Evolutionary conservation across 2,113 vertebrate genomes (phyloP).

Genomic region (Gopherus flavomarginatus): DNA sequence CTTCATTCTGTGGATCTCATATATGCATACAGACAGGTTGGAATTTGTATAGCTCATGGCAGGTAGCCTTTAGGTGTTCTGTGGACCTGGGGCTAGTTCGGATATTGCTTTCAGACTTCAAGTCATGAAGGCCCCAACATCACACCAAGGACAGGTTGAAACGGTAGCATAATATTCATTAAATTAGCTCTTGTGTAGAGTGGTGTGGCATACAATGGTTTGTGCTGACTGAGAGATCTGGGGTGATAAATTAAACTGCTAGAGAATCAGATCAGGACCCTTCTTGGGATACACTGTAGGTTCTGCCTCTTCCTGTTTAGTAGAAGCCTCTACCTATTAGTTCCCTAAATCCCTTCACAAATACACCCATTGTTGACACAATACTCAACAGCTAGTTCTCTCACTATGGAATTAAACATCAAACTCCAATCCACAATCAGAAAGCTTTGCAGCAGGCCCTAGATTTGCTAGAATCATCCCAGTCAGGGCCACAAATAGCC

Average conservation of each 20-base stretch:
- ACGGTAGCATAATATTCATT: neutral
- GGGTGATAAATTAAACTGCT: neutral
- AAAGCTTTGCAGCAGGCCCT: neutral
- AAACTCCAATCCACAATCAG: neutral
- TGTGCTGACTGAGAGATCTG: neutral
- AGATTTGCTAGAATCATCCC: neutral
- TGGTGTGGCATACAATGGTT: neutral
- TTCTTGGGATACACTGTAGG: neutral
- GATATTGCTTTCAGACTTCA: neutral
- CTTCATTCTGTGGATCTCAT: neutral
- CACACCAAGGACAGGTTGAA: neutral
- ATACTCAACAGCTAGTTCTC: neutral
- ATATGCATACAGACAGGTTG: neutral
- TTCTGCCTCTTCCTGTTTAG: neutral
- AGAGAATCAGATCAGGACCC: neutral
- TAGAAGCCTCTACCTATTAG: neutral
- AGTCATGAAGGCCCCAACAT: neutral
- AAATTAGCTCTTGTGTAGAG: constrained; percentile 6
- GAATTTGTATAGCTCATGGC: neutral
- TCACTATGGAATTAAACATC: neutral
- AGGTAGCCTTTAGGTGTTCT: neutral
- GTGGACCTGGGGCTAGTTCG: neutral
- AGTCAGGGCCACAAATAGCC: neutral
- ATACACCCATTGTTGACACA: neutral
- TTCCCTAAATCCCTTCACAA: neutral